Conservation (phyloP, 1,140 invertebrate genomes). For the Diachasma alloeum region DNA sequence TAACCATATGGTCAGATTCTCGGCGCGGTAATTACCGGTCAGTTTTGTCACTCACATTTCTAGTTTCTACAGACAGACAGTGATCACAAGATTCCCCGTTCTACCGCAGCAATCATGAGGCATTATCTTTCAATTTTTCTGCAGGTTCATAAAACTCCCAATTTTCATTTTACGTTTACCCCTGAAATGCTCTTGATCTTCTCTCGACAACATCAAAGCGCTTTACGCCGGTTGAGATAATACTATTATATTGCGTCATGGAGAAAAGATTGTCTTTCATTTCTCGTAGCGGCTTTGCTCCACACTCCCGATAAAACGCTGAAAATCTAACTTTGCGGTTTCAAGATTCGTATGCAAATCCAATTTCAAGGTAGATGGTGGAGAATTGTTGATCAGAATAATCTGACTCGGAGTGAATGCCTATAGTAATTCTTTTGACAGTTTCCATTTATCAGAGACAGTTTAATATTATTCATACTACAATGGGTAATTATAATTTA, state of each 20-base stretch:
- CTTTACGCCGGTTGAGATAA: not conserved
- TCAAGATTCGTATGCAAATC: not conserved
- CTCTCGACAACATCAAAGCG: not conserved
- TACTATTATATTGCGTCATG: not conserved
- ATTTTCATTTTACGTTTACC: not conserved
- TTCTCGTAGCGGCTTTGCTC: not conserved
- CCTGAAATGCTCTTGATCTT: not conserved
- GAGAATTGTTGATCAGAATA: conserved; percentile 14
- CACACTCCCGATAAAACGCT: not conserved
- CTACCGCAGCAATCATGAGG: too few species aligned
- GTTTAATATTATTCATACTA: not conserved
- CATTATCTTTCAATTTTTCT: not conserved
- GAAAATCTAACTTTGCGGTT: not conserved
- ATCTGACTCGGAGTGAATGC: not conserved
- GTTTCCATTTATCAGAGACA: not conserved
- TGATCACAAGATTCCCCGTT: too few species aligned
- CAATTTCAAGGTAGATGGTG: not conserved
- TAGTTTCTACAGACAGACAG: too few species aligned
- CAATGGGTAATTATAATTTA: not conserved
- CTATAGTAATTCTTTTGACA: not conserved
- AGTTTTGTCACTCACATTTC: too few species aligned
- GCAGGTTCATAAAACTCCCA: not conserved
- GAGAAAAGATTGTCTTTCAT: not conserved
- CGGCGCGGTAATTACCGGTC: too few species aligned
- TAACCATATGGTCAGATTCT: too few species aligned